Base-by-base conservation (phyloP, 2,113 vertebrate genomes). In the Charina bottae region DNA sequence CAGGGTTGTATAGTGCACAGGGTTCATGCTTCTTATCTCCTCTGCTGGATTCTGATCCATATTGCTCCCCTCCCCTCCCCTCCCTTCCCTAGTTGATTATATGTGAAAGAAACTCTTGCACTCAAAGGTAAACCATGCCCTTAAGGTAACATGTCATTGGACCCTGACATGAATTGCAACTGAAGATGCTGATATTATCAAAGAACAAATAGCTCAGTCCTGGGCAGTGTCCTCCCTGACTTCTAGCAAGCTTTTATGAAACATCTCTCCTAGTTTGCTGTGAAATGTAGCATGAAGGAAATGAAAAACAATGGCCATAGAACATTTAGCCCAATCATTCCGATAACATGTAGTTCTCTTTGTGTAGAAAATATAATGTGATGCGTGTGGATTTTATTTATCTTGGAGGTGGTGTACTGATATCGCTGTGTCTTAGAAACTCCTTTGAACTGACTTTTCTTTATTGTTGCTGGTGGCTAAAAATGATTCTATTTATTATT, bases 301-400 rank as follows among this genome's bases (percentile, higher is more conserved):
- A 56, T 56, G 68, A 37, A 78, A 78, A 56, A 46, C 15, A 55
- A 72, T 78, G 21, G 24, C 23, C 46, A 23, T 78, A 55, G 37
- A 86, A 64, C 23, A 49, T 46, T 72, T 83, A 46, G 64, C 15
- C 24, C 17, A 59, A 83, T 59, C 28, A 21, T 59, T 92, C 4
- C 4, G 17, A 33, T n/a, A 24, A 55, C 19, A 33, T 0, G 6
- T 59, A 83, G 37, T 88, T 88, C 78, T 68, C 7, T 59, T 42
- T n/a, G 55, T 90, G 91, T 83, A 83, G 94, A 93, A 96, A 95
- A 83, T 62, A 58, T 93, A 93, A 95, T 89, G 91, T 96, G 94
- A 96, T 95, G 94, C 93, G 94, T 93, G 83, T 94, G 92, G 94
- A 94, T 96, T 95, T 85, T 97, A 93, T 97, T 97, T 97, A 93